These are phyloP conservation scores for Drosophila helvetica DNA, from an alignment of 2,888 invertebrate species.

Conservation along the genomic window DNA sequence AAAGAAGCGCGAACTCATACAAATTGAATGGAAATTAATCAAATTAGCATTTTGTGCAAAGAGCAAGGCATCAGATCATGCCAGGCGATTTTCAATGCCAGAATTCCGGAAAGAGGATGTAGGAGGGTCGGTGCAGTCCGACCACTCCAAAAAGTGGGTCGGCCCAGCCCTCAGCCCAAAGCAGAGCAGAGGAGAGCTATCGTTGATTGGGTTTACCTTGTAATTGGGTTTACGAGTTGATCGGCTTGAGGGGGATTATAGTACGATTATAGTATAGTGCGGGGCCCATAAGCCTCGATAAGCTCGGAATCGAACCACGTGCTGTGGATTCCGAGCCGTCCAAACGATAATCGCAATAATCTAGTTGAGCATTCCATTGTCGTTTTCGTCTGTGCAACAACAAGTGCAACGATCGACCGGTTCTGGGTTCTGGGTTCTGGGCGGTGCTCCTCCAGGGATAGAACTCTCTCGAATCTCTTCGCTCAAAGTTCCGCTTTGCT, in stretches of 20 bases:
- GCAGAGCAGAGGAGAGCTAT: not conserved
- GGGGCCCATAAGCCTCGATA: not conserved
- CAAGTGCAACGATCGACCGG: conserved; percentile 13
- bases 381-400: not conserved
- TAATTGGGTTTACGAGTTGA: not conserved
- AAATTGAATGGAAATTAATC: conserved; percentile 67
- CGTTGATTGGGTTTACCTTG: conserved; percentile 1
- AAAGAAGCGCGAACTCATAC: conserved; percentile 33
- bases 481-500: conserved; percentile 7
- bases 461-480: not conserved
- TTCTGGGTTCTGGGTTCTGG: not conserved
- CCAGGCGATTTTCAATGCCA: conserved; percentile 69
- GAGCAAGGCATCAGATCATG: conserved; percentile 74
- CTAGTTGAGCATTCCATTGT: conserved; percentile 10
- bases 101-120: not conserved
- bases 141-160: no score
- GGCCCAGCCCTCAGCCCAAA: no score
- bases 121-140: no score
- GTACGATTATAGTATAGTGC: not conserved
- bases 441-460: not conserved
- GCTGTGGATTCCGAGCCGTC: conserved; percentile 6
- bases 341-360: not conserved
- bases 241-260: not conserved
- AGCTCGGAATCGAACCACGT: conserved; percentile 21
- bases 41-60: conserved; percentile 78